Conservation (phyloP, 2,113 vertebrate genomes). For the Cinclus cinclus region DNA sequence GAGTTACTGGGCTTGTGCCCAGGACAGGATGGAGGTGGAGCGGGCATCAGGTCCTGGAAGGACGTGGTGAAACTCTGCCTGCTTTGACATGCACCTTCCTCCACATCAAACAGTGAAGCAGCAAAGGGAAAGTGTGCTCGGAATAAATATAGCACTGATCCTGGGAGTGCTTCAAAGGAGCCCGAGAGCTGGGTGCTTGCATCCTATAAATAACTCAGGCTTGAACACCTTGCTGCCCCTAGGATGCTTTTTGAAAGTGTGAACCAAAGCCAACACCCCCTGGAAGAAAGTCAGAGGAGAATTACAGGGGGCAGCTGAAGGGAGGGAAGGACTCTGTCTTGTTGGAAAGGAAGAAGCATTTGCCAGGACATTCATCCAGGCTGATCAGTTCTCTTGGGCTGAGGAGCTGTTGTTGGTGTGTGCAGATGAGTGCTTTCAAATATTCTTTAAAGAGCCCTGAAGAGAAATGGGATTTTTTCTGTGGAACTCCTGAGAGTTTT, state of each 20-base stretch:
- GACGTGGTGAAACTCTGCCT: not conserved
- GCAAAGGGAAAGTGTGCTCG: not conserved
- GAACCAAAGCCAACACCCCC: not conserved
- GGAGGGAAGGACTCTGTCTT: not conserved
- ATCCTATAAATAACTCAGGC: slow-evolving; percentile 40
- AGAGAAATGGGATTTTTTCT: slow-evolving; percentile 49
- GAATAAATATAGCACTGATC: slow-evolving; percentile 17
- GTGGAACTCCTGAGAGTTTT: slow-evolving; percentile 62
- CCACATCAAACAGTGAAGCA: not conserved
- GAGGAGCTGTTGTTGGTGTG: not conserved
- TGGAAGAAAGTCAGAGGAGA: not conserved
- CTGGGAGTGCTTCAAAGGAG: slow-evolving; percentile 27
- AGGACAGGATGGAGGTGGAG: not conserved
- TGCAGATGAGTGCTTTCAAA: slow-evolving; percentile 27
- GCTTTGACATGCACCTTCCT: not conserved
- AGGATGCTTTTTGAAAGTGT: not conserved
- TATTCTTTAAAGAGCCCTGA: slow-evolving; percentile 53
- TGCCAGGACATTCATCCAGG: slow-evolving; percentile 1
- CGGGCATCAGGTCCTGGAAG: not conserved
- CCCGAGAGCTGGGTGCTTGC: not conserved
- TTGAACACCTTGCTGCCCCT: not conserved
- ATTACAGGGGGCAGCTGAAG: not conserved
- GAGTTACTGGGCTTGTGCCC: not conserved
- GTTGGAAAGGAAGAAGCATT: not conserved
- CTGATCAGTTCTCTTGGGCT: not conserved